phyloP scores from a whole-genome alignment of 2,113 vertebrate genomes.

The Synodontis membranacea region DNA sequence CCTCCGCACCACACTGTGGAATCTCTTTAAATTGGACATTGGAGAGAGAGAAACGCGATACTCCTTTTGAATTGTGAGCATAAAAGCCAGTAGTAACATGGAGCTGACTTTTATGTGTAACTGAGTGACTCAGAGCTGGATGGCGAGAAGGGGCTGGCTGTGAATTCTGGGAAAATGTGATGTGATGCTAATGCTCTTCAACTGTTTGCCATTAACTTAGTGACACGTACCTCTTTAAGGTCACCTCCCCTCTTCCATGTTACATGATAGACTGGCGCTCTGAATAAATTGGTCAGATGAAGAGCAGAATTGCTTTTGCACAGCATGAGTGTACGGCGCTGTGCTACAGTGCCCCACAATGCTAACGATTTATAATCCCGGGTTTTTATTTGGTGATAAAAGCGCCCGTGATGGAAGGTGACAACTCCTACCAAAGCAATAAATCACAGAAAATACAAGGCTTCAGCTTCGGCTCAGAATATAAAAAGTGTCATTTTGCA shows the following conservation, averaged over 20 bases:
- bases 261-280: slow-evolving; percentile 50
- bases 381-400: slow-evolving; percentile 60
- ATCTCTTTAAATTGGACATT: slow-evolving; percentile 16
- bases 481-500: slow-evolving; percentile 59
- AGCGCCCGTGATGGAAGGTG: slow-evolving; percentile 53
- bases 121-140: slow-evolving; percentile 42
- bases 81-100: slow-evolving; percentile 37
- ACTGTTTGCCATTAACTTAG: slow-evolving; percentile 54
- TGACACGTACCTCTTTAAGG: slow-evolving; percentile 44
- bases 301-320: slow-evolving; percentile 51
- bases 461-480: slow-evolving; percentile 50
- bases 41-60: slow-evolving; percentile 37
- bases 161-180: slow-evolving; percentile 53
- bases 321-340: slow-evolving; percentile 32
- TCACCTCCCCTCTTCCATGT: slow-evolving; percentile 46
- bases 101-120: slow-evolving; percentile 32
- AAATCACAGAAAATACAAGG: slow-evolving; percentile 55
- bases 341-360: slow-evolving; percentile 33
- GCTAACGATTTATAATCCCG: slow-evolving; percentile 52
- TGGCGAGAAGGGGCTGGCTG: slow-evolving; percentile 24
- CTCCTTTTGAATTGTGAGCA: slow-evolving; percentile 25
- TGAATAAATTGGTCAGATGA: slow-evolving; percentile 56
- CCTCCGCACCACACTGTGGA: slow-evolving; percentile 7
- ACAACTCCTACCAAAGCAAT: slow-evolving; percentile 52
- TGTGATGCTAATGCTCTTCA: slow-evolving; percentile 51